A percentile compares a stretch with the other conserved stretches of the same genome.
Conservation (phyloP, 2,797 vertebrate species). For the Potorous gilbertii region DNA sequence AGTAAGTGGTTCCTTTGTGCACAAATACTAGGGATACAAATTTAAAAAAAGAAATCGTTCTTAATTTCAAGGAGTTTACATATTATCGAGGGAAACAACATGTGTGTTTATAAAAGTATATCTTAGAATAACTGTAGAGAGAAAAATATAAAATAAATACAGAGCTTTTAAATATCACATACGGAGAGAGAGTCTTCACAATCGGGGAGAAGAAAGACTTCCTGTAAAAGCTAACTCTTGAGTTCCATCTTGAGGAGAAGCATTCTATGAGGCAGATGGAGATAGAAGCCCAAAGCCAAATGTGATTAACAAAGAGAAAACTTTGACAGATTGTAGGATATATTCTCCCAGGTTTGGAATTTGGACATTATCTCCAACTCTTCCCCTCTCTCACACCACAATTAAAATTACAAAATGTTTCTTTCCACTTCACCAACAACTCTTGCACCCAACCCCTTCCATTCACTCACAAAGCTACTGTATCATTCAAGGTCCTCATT, state of each 20-base stretch:
- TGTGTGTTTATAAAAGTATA: not conserved
- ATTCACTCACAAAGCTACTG: not conserved
- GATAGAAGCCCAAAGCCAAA: not conserved
- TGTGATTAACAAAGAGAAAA: not conserved
- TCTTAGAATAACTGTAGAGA: not conserved
- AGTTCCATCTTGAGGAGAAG: not conserved
- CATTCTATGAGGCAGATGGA: not conserved
- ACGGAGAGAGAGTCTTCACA: not conserved
- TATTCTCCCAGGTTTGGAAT: not conserved
- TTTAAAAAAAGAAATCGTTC: not conserved
- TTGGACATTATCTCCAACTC: not conserved
- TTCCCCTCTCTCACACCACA: not conserved
- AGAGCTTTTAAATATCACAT: not conserved
- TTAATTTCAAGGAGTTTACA: not conserved
- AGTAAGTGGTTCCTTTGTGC: too few species aligned
- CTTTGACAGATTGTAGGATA: not conserved
- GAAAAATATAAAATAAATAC: not conserved
- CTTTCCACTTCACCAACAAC: not conserved
- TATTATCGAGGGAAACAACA: not conserved
- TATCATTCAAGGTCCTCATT: not conserved
- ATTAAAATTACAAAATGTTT: not conserved
- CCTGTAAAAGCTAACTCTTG: not conserved
- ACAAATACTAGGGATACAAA: not conserved
- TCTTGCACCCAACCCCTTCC: not conserved
- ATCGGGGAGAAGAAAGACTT: not conserved